Evolutionary conservation across 2,113 vertebrate species (phyloP), one percentile per base, ranked within the genome.

Genomic region (Atherinomorus stipes): DNA sequence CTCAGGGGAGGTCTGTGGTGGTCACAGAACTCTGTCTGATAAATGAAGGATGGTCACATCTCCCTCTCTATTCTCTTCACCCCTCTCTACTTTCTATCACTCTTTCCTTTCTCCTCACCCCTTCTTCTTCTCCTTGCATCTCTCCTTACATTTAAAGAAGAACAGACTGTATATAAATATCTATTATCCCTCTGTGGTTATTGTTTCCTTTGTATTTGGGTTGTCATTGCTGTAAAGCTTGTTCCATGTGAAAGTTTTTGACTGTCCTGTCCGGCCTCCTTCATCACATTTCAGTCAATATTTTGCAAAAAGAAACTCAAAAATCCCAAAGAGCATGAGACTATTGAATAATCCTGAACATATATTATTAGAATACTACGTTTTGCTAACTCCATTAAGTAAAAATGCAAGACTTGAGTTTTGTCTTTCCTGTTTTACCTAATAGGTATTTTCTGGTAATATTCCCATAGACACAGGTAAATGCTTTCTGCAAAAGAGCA

Each of bases 1-100:
- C 68, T 71, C 76, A 31, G n/a, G 80, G 65, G 76, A 80, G 58
- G 50, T 74, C 64, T 82, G 59, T 44, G 54, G 49, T 53, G 72
- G 76, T 76, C 38, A 5, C 57, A 74, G 22, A 53, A 47, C 49
- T 69, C 63, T 34, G 56, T 71, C 56, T 71, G 25, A 66, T 38
- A 54, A 49, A 66, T 76, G 75, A 68, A 52, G 76, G 82, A 82
- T 77, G 78, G 68, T 62, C 45, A 66, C 21, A 65, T 75, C 50
- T 62, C 54, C 40, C 7, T 18, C 40, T 71, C 40, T 44, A 22
- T 66, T 51, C 44, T 72, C 63, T 54, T 74, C 52, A 26, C 52
- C 31, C 23, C 40, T 44, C 25, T 66, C 19, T 61, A 6, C 63
- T 69, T 45, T 74, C 56, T 44, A 28, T 18, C 18, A 0, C 62